Conservation (phyloP, 2,888 invertebrate genomes). For the Troilus luridus region DNA sequence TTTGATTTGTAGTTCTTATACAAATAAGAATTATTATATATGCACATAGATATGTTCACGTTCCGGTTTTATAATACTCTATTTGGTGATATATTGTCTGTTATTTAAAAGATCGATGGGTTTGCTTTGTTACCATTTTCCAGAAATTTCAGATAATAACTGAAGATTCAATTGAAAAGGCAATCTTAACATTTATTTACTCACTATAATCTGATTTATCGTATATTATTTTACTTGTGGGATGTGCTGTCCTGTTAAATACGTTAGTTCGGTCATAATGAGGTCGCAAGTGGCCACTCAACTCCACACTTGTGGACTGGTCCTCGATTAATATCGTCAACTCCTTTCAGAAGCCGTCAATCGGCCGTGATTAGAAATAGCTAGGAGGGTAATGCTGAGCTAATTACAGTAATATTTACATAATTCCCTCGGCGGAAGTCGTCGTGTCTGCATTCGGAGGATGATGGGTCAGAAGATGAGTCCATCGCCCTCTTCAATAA, state of each 20-base stretch:
- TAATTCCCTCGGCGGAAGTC: conserved; percentile 16
- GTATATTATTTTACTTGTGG: no score
- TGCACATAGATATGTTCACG: no score
- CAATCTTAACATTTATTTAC: no score
- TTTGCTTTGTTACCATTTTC: no score
- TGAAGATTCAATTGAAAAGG: no score
- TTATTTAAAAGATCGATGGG: no score
- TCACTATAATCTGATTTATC: no score
- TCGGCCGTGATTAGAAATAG: not conserved
- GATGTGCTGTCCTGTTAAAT: not conserved
- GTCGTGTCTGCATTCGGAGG: not conserved
- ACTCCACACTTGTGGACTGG: not conserved
- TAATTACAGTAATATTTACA: conserved; percentile 51
- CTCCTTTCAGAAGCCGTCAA: not conserved
- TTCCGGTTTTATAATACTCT: no score
- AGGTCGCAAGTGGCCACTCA: not conserved
- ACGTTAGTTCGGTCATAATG: not conserved
- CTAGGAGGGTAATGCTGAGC: not conserved
- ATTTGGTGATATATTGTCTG: no score
- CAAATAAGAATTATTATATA: no score
- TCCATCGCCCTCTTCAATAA: conserved; percentile 1
- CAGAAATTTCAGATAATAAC: no score
- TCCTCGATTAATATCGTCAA: not conserved
- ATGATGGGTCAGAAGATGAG: conserved; percentile 19
- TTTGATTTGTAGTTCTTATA: no score